A percentile compares a stretch with the other conserved stretches of the same genome.
Evolutionary conservation across 2,797 vertebrate species (phyloP).

Genomic region (Champsocephalus esox): DNA sequence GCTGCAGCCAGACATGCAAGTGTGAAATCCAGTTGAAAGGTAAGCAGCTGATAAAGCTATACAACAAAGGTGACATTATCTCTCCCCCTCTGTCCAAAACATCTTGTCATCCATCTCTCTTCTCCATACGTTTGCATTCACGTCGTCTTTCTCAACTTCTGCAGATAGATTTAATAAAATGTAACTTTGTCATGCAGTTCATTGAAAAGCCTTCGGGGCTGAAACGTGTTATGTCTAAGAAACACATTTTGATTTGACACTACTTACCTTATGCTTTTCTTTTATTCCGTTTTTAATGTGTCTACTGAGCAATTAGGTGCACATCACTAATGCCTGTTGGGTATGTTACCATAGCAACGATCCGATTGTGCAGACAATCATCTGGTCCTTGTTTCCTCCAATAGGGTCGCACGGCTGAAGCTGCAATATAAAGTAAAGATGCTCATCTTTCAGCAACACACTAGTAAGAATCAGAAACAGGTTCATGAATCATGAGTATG

Average conservation of each 20-base stretch:
- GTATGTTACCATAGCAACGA: slow-evolving; percentile 97
- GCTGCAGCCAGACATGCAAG: slow-evolving; percentile 78
- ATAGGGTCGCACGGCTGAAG: slow-evolving; percentile 91
- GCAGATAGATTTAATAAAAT: slow-evolving; percentile 44
- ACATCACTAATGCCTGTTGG: slow-evolving; percentile 91
- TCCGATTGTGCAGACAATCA: slow-evolving; percentile 93
- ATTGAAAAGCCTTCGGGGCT: not conserved
- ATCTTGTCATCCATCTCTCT: slow-evolving; percentile 70
- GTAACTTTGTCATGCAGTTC: slow-evolving; percentile 15
- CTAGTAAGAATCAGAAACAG: slow-evolving; percentile 89
- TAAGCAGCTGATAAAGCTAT: slow-evolving; percentile 86
- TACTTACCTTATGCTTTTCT: slow-evolving; percentile 36
- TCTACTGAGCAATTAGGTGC: slow-evolving; percentile 88
- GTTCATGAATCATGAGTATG: slow-evolving; percentile 88
- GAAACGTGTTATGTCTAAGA: slow-evolving; percentile 10
- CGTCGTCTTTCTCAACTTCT: slow-evolving; percentile 48
- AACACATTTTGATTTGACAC: not conserved
- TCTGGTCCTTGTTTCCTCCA: slow-evolving; percentile 94
- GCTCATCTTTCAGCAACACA: slow-evolving; percentile 92
- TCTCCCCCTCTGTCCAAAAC: slow-evolving; percentile 66
- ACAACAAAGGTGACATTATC: slow-evolving; percentile 87
- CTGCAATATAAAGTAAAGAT: slow-evolving; percentile 96
- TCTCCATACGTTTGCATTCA: slow-evolving; percentile 55
- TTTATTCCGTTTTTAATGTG: slow-evolving; percentile 68
- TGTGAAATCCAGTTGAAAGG: slow-evolving; percentile 90